These are phyloP conservation scores for Aphidoletes aphidimyza DNA, from an alignment of 2,888 invertebrate genomes.

Conservation along the genomic window DNA sequence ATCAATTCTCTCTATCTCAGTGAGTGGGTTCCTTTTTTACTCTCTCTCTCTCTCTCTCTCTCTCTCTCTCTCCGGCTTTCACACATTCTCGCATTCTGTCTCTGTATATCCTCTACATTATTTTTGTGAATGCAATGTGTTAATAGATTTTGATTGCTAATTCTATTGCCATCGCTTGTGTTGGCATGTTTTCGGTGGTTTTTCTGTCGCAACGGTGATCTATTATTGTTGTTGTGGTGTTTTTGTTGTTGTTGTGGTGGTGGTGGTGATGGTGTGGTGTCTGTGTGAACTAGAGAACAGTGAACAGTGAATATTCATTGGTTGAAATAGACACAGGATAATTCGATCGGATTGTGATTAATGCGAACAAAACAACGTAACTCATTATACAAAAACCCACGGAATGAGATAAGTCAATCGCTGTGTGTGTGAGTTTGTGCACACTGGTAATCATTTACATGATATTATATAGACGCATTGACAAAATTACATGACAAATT, in stretches of 20 bases:
- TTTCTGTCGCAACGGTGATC: background rate
- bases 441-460: background rate
- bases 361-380: background rate
- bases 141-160: conserved; percentile 52
- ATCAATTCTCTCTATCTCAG: conserved; percentile 14
- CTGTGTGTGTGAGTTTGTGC: too few species aligned
- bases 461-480: background rate
- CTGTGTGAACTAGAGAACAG: too few species aligned
- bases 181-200: conserved; percentile 41
- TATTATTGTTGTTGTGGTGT: background rate
- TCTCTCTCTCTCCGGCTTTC: conserved; percentile 18
- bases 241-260: too few species aligned
- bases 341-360: conserved; percentile 29
- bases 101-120: background rate
- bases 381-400: background rate
- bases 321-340: background rate
- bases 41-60: conserved; percentile 55
- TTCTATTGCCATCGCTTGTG: conserved; percentile 21
- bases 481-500: background rate
- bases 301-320: conserved; percentile 9
- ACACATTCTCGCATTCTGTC: background rate
- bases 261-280: too few species aligned
- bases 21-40: background rate
- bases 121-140: background rate
- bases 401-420: conserved; percentile 1